Evolutionary conservation across 2,888 invertebrate species (phyloP).

Genomic region (Cephus spinipes): DNA sequence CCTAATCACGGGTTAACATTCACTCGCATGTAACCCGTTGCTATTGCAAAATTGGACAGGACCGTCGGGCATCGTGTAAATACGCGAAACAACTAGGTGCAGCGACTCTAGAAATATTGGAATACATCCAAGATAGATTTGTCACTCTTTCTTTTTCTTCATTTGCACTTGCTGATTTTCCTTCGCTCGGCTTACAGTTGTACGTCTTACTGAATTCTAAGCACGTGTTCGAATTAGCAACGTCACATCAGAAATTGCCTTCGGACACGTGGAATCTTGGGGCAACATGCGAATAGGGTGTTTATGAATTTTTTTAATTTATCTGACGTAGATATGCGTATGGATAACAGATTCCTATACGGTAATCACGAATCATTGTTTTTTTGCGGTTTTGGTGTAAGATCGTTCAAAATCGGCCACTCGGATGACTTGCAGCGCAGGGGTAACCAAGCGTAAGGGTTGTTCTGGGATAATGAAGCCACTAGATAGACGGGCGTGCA

Average conservation of each 20-base stretch:
- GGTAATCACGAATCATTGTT: neutral
- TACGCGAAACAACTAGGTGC: neutral
- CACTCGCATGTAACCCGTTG: neutral
- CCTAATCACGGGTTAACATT: neutral
- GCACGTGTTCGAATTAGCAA: neutral
- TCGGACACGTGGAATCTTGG: neutral
- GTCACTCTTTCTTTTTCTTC: neutral
- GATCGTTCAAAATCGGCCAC: neutral
- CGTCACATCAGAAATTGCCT: neutral
- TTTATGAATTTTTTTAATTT: neutral
- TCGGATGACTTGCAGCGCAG: neutral
- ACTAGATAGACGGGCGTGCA: constrained; percentile 26
- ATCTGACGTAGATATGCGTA: neutral
- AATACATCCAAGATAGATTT: neutral
- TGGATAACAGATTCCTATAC: neutral
- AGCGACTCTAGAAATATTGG: neutral
- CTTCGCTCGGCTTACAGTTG: neutral
- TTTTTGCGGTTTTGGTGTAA: neutral
- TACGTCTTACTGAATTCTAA: neutral
- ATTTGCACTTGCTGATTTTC: neutral
- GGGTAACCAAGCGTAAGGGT: neutral
- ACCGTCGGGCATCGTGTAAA: neutral
- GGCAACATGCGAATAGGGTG: neutral
- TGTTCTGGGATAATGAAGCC: constrained; percentile 21
- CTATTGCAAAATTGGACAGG: neutral